Percentiles rank a stretch among this genome's conserved stretches.
phyloP scores from a whole-genome alignment of 2,113 vertebrate genomes.

The Periophthalmus modestus region DNA sequence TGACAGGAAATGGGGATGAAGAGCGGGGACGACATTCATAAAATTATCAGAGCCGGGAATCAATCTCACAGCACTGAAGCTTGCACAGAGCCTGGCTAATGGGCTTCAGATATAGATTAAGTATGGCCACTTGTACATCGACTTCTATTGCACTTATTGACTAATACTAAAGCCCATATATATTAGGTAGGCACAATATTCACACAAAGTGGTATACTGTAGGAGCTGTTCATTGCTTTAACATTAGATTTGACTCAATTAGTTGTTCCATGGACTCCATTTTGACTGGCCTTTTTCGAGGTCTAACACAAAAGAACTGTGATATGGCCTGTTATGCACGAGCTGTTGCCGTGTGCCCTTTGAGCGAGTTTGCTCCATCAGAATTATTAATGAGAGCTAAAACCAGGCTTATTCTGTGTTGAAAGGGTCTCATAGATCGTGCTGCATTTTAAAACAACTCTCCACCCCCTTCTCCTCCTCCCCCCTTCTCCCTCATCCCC shows the following conservation, averaged over 20 bases:
- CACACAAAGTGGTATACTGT: not conserved
- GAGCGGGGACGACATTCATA: no score
- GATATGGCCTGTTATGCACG: conserved; percentile 31
- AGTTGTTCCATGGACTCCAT: not conserved
- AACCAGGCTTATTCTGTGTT: conserved; percentile 36
- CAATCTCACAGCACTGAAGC: no score
- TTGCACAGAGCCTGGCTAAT: no score
- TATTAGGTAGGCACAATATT: no score
- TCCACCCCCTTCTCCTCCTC: not conserved
- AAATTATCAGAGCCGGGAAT: no score
- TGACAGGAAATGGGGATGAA: no score
- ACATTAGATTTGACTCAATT: not conserved
- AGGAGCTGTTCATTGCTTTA: not conserved
- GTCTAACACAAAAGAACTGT: not conserved
- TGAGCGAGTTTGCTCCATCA: conserved; percentile 29
- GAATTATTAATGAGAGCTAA: conserved; percentile 56
- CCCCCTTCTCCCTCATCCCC: not conserved
- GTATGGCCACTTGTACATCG: no score
- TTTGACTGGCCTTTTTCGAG: not conserved
- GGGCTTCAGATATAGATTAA: no score
- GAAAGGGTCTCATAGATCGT: conserved; percentile 31
- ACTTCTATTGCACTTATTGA: no score
- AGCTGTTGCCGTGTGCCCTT: conserved; percentile 38
- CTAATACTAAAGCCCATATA: no score
- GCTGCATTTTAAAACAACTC: conserved; percentile 45